Evolutionary conservation across 2,888 invertebrate species (phyloP).

Genomic region (Hyppa rectilinea): DNA sequence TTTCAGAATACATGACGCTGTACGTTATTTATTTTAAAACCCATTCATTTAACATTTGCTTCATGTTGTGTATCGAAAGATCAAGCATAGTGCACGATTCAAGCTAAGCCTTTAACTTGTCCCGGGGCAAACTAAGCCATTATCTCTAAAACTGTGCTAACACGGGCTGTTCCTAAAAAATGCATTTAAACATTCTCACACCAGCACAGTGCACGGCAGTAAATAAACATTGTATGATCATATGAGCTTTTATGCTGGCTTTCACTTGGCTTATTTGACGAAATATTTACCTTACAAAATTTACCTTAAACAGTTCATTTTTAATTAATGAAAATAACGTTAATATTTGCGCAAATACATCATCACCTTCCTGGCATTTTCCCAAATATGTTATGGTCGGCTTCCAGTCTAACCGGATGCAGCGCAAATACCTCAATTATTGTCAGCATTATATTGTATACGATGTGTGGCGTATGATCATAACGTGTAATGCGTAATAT

Average conservation of each 20-base stretch:
- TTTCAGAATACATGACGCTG: neutral
- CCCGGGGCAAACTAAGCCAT: neutral
- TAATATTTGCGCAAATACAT: neutral
- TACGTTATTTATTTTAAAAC: neutral
- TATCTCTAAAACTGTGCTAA: neutral
- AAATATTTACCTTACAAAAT: neutral
- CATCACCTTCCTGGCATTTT: neutral
- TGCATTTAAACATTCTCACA: neutral
- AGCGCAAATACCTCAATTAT: neutral
- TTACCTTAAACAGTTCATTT: neutral
- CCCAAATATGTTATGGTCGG: neutral
- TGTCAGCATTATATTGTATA: neutral
- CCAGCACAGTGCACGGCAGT: neutral
- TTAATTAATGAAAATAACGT: neutral
- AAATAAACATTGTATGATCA: neutral
- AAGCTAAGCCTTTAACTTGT: neutral
- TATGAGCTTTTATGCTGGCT: neutral
- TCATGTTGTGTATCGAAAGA: neutral
- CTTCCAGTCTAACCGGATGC: neutral
- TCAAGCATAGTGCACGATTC: neutral
- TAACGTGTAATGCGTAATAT: slow-evolving; percentile 26
- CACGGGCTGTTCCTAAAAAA: neutral
- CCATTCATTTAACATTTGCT: neutral
- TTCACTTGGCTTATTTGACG: neutral
- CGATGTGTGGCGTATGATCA: slow-evolving; percentile 2